Conservation (phyloP, 2,797 vertebrate genomes). For the Amblyraja radiata region DNA sequence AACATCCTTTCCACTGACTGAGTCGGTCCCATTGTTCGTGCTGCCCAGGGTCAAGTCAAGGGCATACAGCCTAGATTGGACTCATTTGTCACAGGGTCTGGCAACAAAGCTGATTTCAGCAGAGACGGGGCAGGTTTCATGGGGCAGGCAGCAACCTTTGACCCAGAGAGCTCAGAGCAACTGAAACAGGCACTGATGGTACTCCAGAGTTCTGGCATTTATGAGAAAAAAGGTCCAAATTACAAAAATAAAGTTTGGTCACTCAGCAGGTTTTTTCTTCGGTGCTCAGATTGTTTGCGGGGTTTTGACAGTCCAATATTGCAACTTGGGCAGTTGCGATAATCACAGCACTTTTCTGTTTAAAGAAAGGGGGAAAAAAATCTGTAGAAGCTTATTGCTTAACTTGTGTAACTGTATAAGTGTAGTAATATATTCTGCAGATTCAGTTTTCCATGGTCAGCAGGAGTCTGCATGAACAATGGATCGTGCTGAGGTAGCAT, state of each 20-base stretch:
- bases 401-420: slow-evolving; percentile 82
- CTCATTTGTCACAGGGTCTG: slow-evolving; percentile 98
- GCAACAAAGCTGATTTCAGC: slow-evolving; percentile 91
- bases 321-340: slow-evolving; percentile 70
- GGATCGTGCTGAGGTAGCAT: slow-evolving; percentile 98
- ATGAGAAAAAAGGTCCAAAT: slow-evolving; percentile 71
- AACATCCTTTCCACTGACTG: slow-evolving; percentile 98
- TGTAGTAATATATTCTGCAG: slow-evolving; percentile 81
- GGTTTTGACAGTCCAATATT: slow-evolving; percentile 75
- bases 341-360: slow-evolving; percentile 77
- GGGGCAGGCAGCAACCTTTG: slow-evolving; percentile 78
- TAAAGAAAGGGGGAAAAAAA: slow-evolving; percentile 67
- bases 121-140: slow-evolving; percentile 72
- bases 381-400: slow-evolving; percentile 72
- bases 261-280: slow-evolving; percentile 70
- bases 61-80: slow-evolving; percentile 96
- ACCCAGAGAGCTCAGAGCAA: slow-evolving; percentile 72
- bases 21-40: slow-evolving; percentile 94
- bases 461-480: slow-evolving; percentile 97
- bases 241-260: slow-evolving; percentile 67
- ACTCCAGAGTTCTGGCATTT: slow-evolving; percentile 66
- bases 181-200: slow-evolving; percentile 76
- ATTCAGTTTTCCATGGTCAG: slow-evolving; percentile 85
- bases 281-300: slow-evolving; percentile 66
- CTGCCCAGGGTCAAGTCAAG: slow-evolving; percentile 98